Base-by-base conservation (phyloP, 2,888 invertebrate genomes). In the Euproctis similis region DNA sequence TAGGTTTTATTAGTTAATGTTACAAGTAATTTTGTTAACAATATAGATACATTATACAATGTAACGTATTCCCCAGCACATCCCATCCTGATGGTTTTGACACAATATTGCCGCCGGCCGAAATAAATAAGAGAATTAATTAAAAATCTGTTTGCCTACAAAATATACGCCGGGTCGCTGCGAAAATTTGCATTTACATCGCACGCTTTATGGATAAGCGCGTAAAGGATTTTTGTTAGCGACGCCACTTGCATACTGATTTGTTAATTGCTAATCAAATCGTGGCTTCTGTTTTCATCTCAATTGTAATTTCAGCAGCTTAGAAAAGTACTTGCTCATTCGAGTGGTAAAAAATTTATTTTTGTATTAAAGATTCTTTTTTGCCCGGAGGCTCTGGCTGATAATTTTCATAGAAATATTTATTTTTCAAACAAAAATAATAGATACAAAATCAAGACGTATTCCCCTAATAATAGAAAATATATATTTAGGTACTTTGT, bases 41-140 rank as follows among this genome's bases (percentile, higher is more conserved):
- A n/a, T n/a, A n/a, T n/a, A n/a, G n/a, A n/a, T n/a, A n/a, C n/a
- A n/a, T n/a, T n/a, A n/a, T n/a, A n/a, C n/a, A n/a, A n/a, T n/a
- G n/a, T n/a, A n/a, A n/a, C n/a, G n/a, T n/a, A n/a, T n/a, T n/a
- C n/a, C n/a, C n/a, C n/a, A n/a, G n/a, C n/a, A n/a, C n/a, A n/a
- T n/a, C n/a, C n/a, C n/a, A n/a, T n/a, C n/a, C n/a, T n/a, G n/a
- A n/a, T n/a, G n/a, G n/a, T n/a, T n/a, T n/a, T n/a, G n/a, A n/a
- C n/a, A n/a, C 2, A 24, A 28, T 48, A 44, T 42, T 49, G 39
- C 49, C 32, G 40, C 29, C 25, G 27, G 20, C 37, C 38, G 52
- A 59, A 61, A 71, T 61, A 68, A 71, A 71, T 70, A 66, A 66
- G 61, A 46, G 65, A 62, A 73, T 75, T 76, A 75, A 75, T 76